These are phyloP conservation scores for Sus cebifrons DNA, from an alignment of 2,797 vertebrate species.

Conservation along the genomic window DNA sequence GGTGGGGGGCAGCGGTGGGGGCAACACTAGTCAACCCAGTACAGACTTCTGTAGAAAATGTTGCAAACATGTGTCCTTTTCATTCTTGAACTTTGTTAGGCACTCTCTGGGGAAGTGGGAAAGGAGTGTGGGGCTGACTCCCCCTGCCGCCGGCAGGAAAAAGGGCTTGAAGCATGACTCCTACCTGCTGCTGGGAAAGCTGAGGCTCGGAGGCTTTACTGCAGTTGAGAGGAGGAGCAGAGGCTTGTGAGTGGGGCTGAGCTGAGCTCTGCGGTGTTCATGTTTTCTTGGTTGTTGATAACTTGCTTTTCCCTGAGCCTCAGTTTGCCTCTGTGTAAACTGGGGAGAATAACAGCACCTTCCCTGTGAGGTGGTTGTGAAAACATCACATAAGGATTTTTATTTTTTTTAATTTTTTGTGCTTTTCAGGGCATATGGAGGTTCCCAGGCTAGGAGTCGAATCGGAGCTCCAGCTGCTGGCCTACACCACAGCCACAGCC, in stretches of 20 bases:
- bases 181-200: neutral
- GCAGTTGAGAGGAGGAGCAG: neutral
- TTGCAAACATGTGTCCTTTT: neutral
- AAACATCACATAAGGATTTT: neutral
- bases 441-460: too few species aligned
- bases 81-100: neutral
- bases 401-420: too few species aligned
- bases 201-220: neutral
- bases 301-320: neutral
- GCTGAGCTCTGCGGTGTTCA: neutral
- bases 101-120: neutral
- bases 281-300: neutral
- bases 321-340: conserved; percentile 5
- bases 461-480: too few species aligned
- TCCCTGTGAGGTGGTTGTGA: neutral
- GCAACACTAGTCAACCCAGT: neutral
- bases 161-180: neutral
- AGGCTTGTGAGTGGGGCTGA: neutral
- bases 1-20: neutral
- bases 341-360: neutral
- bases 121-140: neutral
- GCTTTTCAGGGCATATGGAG: too few species aligned
- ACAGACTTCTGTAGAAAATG: neutral
- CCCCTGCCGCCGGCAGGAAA: neutral
- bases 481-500: too few species aligned